These are phyloP conservation scores for Drosophila tsacasi DNA, from an alignment of 1,140 invertebrate genomes.

Conservation along the genomic window DNA sequence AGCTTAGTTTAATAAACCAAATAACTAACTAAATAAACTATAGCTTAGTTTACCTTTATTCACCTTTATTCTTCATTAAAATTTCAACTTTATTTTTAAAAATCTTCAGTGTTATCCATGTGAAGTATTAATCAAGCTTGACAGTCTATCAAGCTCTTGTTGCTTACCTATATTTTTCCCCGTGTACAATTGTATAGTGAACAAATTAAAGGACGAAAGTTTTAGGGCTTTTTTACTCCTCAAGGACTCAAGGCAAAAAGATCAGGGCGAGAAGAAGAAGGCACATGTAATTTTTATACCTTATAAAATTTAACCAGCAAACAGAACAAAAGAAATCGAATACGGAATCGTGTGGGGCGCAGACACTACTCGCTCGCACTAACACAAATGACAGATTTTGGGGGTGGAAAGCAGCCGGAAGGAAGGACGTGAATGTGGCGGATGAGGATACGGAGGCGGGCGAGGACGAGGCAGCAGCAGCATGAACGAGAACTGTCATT, in stretches of 20 bases:
- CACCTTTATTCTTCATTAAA: too few species aligned
- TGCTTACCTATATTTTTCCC: not conserved
- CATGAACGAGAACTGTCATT: slow-evolving; percentile 30
- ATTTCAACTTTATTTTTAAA: not conserved
- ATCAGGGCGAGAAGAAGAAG: slow-evolving; percentile 4
- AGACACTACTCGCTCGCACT: slow-evolving; percentile 13
- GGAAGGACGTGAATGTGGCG: slow-evolving; percentile 10
- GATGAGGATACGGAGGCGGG: slow-evolving; percentile 1
- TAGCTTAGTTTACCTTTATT: too few species aligned
- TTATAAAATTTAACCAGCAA: slow-evolving; percentile 55
- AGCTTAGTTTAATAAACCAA: too few species aligned
- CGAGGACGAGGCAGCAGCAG: not conserved
- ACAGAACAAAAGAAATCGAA: slow-evolving; percentile 39
- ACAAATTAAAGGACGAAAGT: slow-evolving; percentile 29
- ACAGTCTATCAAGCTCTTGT: too few species aligned
- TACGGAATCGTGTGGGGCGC: slow-evolving; percentile 11
- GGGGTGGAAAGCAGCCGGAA: slow-evolving; percentile 17
- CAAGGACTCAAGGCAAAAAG: slow-evolving; percentile 9
- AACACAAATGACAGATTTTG: slow-evolving; percentile 43
- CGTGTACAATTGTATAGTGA: slow-evolving; percentile 15
- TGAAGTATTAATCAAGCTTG: not conserved
- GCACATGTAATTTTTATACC: slow-evolving; percentile 68
- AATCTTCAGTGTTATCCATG: not conserved
- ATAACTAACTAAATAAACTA: too few species aligned
- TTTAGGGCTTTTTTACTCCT: slow-evolving; percentile 32